Evolutionary conservation across 1,140 invertebrate species (phyloP), one percentile per base, ranked within the genome.

Genomic region (Drosophila takahashii): DNA sequence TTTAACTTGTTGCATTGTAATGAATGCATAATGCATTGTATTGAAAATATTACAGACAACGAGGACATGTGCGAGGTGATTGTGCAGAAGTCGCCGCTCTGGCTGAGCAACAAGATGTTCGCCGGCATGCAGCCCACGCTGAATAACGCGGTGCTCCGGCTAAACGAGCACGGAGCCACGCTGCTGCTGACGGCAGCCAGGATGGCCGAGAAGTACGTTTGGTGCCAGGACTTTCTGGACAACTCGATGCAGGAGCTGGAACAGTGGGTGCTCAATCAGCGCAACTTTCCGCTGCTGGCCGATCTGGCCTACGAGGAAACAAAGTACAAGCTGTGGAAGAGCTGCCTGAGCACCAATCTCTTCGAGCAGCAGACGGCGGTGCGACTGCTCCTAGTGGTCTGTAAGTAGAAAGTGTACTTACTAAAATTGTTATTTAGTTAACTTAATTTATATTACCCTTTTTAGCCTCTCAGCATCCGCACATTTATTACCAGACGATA

Each of bases 211-310:
- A 76, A 81, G 42, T 91, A 76, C 60, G 22, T 60, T 1, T 92
- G 91, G 91, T 92, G 91, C 56, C 84, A 91, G 27, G 93, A 94
- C 37, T 93, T 94, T 52, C 52, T 94, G 6, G 94, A 94, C 64
- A 90, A 93, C 8, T 93, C 93, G 8, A 72, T 94, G 32, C 92
- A 93, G 60, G 93, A 94, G 56, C 42, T 92, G 22, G 91, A 92
- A 39, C 79, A 87, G 54, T 77, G 83, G 48, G 80, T 92, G n/a
- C 73, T 91, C 0, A 90, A 91, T 13, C 79, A 90, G 50, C 74
- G 77, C 1, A 70, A 81, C 15, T 92, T 85, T 29, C 91, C 90
- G 0, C 48, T 92, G 4, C 59, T 92, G 6, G 79, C 62, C 0
- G 92, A 92, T 45, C 57, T 92, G 27, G 73, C 84, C 3, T 81